phyloP scores from a whole-genome alignment of 1,140 invertebrate species.

The Brachionus rubens region DNA sequence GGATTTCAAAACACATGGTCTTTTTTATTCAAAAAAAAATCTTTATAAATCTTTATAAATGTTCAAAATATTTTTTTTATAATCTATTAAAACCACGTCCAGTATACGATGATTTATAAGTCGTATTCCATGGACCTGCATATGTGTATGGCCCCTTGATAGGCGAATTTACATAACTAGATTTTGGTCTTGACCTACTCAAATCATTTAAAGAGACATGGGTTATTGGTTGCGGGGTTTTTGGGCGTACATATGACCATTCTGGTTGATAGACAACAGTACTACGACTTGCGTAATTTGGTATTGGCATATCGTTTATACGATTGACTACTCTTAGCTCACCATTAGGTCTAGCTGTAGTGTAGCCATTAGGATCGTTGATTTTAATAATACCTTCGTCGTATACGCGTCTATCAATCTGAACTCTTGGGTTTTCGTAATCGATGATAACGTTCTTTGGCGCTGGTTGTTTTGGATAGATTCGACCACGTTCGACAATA shows the following conservation, averaged over 20 bases:
- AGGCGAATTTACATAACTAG: neutral
- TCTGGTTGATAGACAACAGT: conserved; percentile 12
- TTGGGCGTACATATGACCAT: conserved; percentile 39
- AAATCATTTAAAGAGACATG: neutral
- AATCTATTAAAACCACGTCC: conserved; percentile 20
- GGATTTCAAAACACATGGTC: no score
- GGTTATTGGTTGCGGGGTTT: neutral
- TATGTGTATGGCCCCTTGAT: neutral
- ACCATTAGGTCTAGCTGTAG: conserved; percentile 11
- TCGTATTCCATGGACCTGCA: conserved; percentile 42
- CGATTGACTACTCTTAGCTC: conserved; percentile 28
- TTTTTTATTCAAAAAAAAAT: no score
- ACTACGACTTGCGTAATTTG: conserved; percentile 22
- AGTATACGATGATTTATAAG: conserved; percentile 34
- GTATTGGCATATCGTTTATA: conserved; percentile 27
- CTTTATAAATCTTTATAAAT: no score
- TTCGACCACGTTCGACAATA: conserved; percentile 43
- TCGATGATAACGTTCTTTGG: conserved; percentile 43
- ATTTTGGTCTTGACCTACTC: neutral
- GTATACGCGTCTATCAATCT: neutral
- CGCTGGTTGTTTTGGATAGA: conserved; percentile 40
- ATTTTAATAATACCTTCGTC: conserved; percentile 41
- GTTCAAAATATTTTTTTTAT: no score
- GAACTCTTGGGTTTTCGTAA: neutral
- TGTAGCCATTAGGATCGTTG: conserved; percentile 19